Conservation (phyloP, 2,113 vertebrate genomes). For the Hiodon tergisus region DNA sequence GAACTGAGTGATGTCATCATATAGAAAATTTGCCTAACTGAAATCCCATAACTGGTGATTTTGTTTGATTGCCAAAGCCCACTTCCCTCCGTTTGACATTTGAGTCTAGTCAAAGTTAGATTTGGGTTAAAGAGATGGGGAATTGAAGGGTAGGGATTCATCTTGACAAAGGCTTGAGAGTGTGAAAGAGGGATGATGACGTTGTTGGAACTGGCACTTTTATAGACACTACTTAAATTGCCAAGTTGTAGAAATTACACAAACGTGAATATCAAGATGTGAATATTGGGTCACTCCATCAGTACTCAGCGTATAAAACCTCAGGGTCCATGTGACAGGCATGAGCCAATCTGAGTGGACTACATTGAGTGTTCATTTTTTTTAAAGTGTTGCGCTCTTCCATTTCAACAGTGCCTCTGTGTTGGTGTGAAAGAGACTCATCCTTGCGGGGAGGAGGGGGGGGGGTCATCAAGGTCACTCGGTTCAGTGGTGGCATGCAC, state of each 20-base stretch:
- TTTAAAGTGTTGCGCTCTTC: not conserved
- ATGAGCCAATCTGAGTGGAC: conserved; percentile 2
- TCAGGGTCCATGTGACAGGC: not conserved
- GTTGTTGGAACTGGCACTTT: no score
- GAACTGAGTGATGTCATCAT: not conserved
- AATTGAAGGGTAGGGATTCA: no score
- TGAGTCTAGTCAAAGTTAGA: no score
- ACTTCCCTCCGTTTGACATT: not conserved
- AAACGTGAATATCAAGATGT: not conserved
- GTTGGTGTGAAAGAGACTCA: not conserved
- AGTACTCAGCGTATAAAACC: not conserved
- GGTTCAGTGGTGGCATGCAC: no score
- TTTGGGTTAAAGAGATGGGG: no score
- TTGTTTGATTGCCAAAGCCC: not conserved
- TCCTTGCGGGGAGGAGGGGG: no score
- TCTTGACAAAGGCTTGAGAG: no score
- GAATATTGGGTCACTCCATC: not conserved
- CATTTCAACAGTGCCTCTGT: not conserved
- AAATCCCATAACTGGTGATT: not conserved
- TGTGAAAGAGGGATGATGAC: no score
- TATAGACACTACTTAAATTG: no score
- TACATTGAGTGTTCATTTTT: not conserved
- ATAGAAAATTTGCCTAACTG: not conserved
- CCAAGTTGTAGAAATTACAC: no score
- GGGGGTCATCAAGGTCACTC: no score